Percentiles rank a stretch among this genome's conserved stretches.
phyloP scores from a whole-genome alignment of 2,797 vertebrate genomes.

The Phataginus tetradactyla region DNA sequence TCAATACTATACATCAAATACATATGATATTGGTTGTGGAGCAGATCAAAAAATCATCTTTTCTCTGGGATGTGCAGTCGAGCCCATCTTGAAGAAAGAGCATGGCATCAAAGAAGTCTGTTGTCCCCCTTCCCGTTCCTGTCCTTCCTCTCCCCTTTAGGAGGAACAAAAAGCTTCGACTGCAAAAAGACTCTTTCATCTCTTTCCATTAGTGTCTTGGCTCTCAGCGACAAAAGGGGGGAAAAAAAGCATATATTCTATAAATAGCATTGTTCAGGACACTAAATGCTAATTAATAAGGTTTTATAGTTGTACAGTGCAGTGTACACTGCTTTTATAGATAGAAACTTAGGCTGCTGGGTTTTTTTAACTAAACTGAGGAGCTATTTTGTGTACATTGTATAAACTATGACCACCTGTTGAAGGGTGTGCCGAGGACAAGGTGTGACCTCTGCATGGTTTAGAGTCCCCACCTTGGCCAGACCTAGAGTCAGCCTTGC shows the following conservation, averaged over 20 bases:
- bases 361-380: background rate
- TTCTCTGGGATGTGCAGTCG: background rate
- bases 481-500: background rate
- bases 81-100: background rate
- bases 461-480: background rate
- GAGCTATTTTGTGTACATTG: background rate
- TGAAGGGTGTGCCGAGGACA: background rate
- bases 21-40: background rate
- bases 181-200: slow-evolving; percentile 48
- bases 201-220: slow-evolving; percentile 45
- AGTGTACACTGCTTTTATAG: background rate
- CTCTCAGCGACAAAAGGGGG: background rate
- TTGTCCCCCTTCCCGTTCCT: background rate
- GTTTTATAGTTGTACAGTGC: background rate
- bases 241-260: background rate
- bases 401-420: background rate
- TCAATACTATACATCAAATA: slow-evolving; percentile 39
- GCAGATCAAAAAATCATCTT: slow-evolving; percentile 4
- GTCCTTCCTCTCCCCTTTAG: background rate
- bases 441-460: background rate
- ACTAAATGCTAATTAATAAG: slow-evolving; percentile 38
- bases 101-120: slow-evolving; percentile 41
- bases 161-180: background rate
- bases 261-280: background rate
- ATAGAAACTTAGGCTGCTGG: background rate